Evolutionary conservation across 2,888 invertebrate species (phyloP).

Genomic region (Chelonus formosanus): DNA sequence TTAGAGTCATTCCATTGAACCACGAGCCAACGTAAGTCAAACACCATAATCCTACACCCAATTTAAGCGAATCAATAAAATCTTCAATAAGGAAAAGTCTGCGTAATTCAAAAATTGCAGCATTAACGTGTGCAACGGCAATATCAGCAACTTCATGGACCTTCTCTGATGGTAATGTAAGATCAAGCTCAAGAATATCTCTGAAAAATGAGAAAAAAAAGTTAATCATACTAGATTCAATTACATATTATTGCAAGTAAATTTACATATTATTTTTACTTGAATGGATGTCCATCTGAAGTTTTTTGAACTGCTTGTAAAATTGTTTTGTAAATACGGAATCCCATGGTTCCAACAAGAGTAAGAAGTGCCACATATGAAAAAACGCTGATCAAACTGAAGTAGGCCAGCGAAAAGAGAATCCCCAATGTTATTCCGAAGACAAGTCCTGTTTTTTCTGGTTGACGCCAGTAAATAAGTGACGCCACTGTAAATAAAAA

Average conservation of each 20-base stretch:
- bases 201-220: slow-evolving; percentile 62
- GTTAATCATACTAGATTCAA: not conserved
- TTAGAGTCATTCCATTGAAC: slow-evolving; percentile 99
- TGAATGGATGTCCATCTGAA: slow-evolving; percentile 96
- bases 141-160: slow-evolving; percentile 88
- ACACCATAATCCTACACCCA: slow-evolving; percentile 93
- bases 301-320: slow-evolving; percentile 96
- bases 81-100: slow-evolving; percentile 96
- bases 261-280: slow-evolving; percentile 71
- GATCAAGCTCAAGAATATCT: slow-evolving; percentile 85
- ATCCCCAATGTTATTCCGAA: slow-evolving; percentile 90
- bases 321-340: slow-evolving; percentile 96
- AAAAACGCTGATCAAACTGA: slow-evolving; percentile 94
- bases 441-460: slow-evolving; percentile 92
- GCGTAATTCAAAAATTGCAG: slow-evolving; percentile 82
- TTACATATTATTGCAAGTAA: not conserved
- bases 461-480: slow-evolving; percentile 97
- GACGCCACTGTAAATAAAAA: slow-evolving; percentile 80
- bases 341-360: slow-evolving; percentile 87
- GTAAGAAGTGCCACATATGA: slow-evolving; percentile 89
- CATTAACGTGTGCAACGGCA: slow-evolving; percentile 88
- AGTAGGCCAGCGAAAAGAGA: slow-evolving; percentile 92
- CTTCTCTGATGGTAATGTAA: slow-evolving; percentile 89
- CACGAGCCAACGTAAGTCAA: slow-evolving; percentile 97
- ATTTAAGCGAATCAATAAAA: slow-evolving; percentile 94